A percentile compares a stretch with the other conserved stretches of the same genome.
phyloP scores from a whole-genome alignment of 1,140 invertebrate species.

The Camponotus pennsylvanicus region DNA sequence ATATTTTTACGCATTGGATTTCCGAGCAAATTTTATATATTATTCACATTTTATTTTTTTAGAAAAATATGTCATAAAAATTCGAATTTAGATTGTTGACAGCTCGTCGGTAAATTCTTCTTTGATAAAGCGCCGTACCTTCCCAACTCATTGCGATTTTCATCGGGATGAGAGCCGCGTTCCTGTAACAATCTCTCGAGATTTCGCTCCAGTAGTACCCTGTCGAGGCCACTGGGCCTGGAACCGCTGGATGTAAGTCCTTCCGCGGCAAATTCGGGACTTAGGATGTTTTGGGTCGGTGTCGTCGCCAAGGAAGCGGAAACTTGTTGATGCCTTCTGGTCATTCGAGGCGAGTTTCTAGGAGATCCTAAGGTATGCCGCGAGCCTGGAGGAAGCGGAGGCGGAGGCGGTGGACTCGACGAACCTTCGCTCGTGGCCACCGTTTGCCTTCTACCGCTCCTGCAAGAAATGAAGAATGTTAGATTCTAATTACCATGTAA shows the following conservation, averaged over 20 bases:
- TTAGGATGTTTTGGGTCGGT: slow-evolving; percentile 77
- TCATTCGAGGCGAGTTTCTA: slow-evolving; percentile 82
- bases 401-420: slow-evolving; percentile 84
- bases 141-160: slow-evolving; percentile 80
- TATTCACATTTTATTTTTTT: not conserved
- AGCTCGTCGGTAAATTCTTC: not conserved
- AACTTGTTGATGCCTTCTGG: slow-evolving; percentile 82
- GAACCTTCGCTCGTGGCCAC: slow-evolving; percentile 79
- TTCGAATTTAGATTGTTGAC: not conserved
- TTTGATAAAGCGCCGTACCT: slow-evolving; percentile 72
- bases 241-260: slow-evolving; percentile 73
- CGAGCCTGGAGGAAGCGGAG: slow-evolving; percentile 75
- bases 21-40: not conserved
- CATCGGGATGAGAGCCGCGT: slow-evolving; percentile 79
- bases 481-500: not conserved
- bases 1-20: not conserved
- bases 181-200: slow-evolving; percentile 87
- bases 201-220: slow-evolving; percentile 88
- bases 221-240: slow-evolving; percentile 86
- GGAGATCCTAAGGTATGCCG: slow-evolving; percentile 81
- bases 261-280: slow-evolving; percentile 66
- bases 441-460: slow-evolving; percentile 77
- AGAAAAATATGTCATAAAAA: not conserved
- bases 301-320: slow-evolving; percentile 82
- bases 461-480: slow-evolving; percentile 34